Base-by-base conservation (phyloP, 2,888 invertebrate species). In the Melipona bicolor region DNA sequence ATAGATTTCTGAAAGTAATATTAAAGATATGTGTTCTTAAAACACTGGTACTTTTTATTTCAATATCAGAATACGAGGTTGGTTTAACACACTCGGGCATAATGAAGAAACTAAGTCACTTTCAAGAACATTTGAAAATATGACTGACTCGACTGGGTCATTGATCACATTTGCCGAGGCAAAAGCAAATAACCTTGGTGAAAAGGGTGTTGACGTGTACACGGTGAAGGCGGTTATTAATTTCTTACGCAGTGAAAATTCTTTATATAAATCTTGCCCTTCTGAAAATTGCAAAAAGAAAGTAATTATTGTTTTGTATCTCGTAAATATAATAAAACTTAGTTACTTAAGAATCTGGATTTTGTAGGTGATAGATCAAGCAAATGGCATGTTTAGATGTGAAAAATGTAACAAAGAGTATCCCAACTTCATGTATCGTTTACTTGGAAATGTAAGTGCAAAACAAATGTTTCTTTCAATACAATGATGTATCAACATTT, bases 251-350 rank as follows among this genome's bases (percentile, higher is more conserved):
- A 95, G 96, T 13, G 98, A 98, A 83, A 99, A 98, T 94, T 96
- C 97, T 5, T 95, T 98, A 76, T 99, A 99, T 95, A 97, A 97
- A 95, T 97, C 99, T 0, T 99, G 99, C 90, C 97, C 99, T 0
- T 96, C 96, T 72, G 96, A 97, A 2, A 96, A 96, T 74, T 99
- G 99, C 95, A 99, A 99, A 94, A 99, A 99, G 95, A 99, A 99
- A 95, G 95, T 95, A 87, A 75, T 21, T 68, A 2, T 59, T 68
- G 43, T 19, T 3, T 52, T 11, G 2, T 27, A 69, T 19, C 62
- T 62, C 6, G 15, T 52, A 73, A 59, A 36, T 61, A 9, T 32
- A 49, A 11, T 11, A 24, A 56, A 21, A 72, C 4, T 0, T 32
- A 5, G 11, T 69, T 77, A 62, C 65, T 67, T 56, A 70, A 50